Percentiles rank a stretch among this genome's conserved stretches.
Conservation (phyloP, 2,113 vertebrate species). For the Lepisosteus oculatus region DNA sequence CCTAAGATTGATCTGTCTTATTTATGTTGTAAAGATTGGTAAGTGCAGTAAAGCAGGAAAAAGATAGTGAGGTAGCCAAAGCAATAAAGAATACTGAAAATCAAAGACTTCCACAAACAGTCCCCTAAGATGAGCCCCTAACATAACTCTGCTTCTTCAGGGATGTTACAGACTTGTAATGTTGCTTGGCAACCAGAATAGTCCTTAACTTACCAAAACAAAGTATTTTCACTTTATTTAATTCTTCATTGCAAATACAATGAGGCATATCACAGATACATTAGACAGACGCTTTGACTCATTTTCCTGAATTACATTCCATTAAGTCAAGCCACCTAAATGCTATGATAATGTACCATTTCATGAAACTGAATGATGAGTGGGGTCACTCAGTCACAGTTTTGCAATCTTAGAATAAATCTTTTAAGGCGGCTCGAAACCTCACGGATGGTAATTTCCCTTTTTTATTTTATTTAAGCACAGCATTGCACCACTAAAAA, state of each 20-base stretch:
- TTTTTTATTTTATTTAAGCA: no score
- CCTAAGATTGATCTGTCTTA: no score
- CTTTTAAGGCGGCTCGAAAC: not conserved
- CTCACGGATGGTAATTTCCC: not conserved
- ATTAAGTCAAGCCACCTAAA: constrained; percentile 17
- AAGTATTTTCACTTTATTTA: not conserved
- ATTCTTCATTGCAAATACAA: not conserved
- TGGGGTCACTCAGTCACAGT: not conserved
- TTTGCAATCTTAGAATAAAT: not conserved
- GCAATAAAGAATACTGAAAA: constrained; percentile 6
- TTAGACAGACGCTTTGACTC: constrained; percentile 1
- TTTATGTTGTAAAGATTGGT: constrained; percentile 47
- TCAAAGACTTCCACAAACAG: constrained; percentile 59
- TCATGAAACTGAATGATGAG: not conserved
- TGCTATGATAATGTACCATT: not conserved
- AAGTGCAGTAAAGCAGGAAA: constrained; percentile 35
- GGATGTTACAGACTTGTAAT: constrained; percentile 44
- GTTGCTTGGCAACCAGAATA: constrained; percentile 63
- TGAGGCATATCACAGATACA: not conserved
- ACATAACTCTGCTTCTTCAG: constrained; percentile 49
- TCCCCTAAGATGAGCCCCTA: constrained; percentile 51
- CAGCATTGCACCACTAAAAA: no score
- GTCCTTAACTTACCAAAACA: not conserved
- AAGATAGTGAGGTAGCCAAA: not conserved
- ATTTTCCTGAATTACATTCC: constrained; percentile 13